A percentile compares a stretch with the other conserved stretches of the same genome.
phyloP scores from a whole-genome alignment of 2,888 invertebrate genomes.

The Temnothorax unifasciatus region DNA sequence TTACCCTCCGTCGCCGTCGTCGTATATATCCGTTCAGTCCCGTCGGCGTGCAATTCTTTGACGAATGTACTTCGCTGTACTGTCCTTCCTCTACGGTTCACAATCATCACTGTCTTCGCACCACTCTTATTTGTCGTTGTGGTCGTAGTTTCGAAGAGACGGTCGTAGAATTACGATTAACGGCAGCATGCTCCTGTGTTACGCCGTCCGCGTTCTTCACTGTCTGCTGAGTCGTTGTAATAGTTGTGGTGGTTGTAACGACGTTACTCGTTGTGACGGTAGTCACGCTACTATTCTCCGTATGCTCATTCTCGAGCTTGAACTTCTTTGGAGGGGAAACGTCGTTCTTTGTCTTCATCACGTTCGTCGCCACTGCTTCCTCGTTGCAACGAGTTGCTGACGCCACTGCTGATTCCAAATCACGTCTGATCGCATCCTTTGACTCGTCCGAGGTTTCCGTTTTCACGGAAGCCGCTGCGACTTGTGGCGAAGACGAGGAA shows the following conservation, averaged over 20 bases:
- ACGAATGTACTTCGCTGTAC: conserved; percentile 80
- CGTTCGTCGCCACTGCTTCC: conserved; percentile 82
- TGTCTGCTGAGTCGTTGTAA: conserved; percentile 85
- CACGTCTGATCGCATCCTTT: conserved; percentile 89
- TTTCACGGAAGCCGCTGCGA: conserved; percentile 70
- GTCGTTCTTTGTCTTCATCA: conserved; percentile 66
- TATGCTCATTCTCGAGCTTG: conserved; percentile 84
- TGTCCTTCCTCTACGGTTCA: conserved; percentile 84
- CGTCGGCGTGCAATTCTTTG: conserved; percentile 90
- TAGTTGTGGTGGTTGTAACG: conserved; percentile 85
- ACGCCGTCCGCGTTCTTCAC: conserved; percentile 86
- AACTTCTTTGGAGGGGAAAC: conserved; percentile 74
- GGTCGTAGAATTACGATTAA: conserved; percentile 85
- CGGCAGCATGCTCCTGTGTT: conserved; percentile 86
- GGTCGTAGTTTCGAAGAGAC: conserved; percentile 61
- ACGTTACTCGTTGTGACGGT: conserved; percentile 84
- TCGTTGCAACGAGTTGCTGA: conserved; percentile 89
- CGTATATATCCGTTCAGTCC: conserved; percentile 90
- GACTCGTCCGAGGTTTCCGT: conserved; percentile 77
- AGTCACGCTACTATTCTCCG: conserved; percentile 83
- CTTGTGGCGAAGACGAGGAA: conserved; percentile 87
- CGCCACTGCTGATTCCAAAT: conserved; percentile 89
- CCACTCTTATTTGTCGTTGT: conserved; percentile 66
- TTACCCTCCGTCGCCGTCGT: conserved; percentile 90
- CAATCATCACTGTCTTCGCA: conserved; percentile 78